phyloP scores from a whole-genome alignment of 2,113 vertebrate species.

The Oreotrochilus melanogaster region DNA sequence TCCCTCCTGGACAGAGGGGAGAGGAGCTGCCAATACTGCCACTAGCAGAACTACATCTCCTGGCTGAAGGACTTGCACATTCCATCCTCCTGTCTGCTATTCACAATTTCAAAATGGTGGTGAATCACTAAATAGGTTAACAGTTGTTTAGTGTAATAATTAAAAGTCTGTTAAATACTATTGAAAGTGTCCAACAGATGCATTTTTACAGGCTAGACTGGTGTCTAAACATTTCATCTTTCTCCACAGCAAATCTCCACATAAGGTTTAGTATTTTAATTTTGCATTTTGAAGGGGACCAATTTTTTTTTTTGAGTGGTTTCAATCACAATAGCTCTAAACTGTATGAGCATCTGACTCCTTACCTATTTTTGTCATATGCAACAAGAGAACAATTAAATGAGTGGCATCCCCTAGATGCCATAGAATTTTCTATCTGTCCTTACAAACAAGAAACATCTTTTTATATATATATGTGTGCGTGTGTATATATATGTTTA shows the following conservation, averaged over 20 bases:
- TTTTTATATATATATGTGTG: too few species aligned
- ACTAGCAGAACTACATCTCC: neutral
- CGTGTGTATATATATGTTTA: too few species aligned
- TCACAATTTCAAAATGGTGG: neutral
- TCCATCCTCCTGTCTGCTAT: neutral
- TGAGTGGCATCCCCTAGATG: neutral
- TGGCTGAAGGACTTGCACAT: neutral
- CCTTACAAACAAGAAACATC: neutral
- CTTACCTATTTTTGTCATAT: neutral
- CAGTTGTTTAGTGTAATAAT: neutral
- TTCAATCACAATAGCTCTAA: neutral
- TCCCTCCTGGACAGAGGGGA: rapidly evolving
- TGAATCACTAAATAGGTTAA: neutral
- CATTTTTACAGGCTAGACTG: neutral
- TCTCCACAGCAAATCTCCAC: neutral
- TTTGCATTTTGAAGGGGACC: neutral
- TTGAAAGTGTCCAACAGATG: neutral
- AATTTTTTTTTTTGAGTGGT: neutral
- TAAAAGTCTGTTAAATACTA: neutral
- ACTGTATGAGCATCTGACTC: neutral
- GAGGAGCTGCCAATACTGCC: neutral
- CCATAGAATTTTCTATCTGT: neutral
- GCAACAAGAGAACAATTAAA: neutral
- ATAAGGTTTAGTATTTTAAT: neutral
- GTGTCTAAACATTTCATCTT: neutral